A percentile compares a stretch with the other conserved stretches of the same genome.
Evolutionary conservation across 2,888 invertebrate genomes (phyloP).

Genomic region (Scaptomyza polygonia): DNA sequence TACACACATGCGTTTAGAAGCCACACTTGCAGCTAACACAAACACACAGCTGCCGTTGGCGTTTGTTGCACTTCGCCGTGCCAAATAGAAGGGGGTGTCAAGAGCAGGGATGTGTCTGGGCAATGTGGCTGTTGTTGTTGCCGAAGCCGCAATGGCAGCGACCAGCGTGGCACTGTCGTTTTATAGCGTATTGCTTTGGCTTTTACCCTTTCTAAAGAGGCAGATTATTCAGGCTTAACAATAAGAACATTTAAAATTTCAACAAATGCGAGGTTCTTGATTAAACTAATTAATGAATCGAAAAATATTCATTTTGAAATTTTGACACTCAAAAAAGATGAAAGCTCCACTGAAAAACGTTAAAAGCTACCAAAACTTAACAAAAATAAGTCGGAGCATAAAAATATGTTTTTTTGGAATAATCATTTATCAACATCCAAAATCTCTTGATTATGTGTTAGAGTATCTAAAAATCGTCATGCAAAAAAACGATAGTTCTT

Average conservation of each 20-base stretch:
- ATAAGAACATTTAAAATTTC: too few relatives aligned
- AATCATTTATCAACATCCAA: too few relatives aligned
- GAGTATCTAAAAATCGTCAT: not conserved
- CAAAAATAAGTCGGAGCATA: too few relatives aligned
- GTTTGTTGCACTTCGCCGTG: conserved; percentile 36
- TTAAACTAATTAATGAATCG: too few relatives aligned
- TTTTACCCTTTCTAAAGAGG: not conserved
- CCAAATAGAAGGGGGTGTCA: not conserved
- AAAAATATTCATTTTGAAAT: too few relatives aligned
- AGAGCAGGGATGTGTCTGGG: not conserved
- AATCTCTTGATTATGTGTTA: not conserved
- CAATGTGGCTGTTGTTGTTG: conserved; percentile 17
- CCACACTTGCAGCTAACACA: conserved; percentile 35
- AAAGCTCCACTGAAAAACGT: too few relatives aligned
- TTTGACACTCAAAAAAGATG: too few relatives aligned
- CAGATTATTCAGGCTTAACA: not conserved
- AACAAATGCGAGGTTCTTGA: too few relatives aligned
- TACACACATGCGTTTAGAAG: not conserved
- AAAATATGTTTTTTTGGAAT: too few relatives aligned
- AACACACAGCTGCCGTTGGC: conserved; percentile 38
- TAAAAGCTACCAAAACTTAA: too few relatives aligned
- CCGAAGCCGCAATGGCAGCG: conserved; percentile 29
- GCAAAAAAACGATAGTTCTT: not conserved
- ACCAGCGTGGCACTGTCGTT: conserved; percentile 30
- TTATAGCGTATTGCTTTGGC: conserved; percentile 24